phyloP scores from a whole-genome alignment of 2,113 vertebrate species.

The Gallinago jamesoni region DNA sequence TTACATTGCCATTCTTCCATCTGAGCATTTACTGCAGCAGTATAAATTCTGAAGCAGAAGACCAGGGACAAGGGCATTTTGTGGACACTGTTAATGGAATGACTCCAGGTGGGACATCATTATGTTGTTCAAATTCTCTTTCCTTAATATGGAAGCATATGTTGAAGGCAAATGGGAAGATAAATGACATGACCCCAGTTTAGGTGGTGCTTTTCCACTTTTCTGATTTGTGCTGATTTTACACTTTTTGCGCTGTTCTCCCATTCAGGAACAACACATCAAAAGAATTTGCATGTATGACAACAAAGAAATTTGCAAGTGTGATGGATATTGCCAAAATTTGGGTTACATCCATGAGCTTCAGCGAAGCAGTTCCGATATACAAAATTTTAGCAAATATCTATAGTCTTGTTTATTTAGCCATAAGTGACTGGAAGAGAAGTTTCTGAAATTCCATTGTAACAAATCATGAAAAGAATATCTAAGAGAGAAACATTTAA shows the following conservation, averaged over 20 bases:
- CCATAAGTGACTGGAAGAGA: background rate
- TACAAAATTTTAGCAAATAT: background rate
- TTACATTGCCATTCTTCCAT: constrained; percentile 1
- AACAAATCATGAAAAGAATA: background rate
- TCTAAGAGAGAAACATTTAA: background rate
- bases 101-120: background rate
- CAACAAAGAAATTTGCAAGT: background rate
- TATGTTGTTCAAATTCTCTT: background rate
- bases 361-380: background rate
- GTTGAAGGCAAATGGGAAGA: background rate
- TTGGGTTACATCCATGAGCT: background rate
- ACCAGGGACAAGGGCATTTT: background rate
- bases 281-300: background rate
- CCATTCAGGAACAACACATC: background rate
- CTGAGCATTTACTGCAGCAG: background rate
- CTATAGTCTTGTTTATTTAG: background rate
- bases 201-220: background rate
- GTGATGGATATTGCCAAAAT: background rate
- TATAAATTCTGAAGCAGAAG: constrained; percentile 52
- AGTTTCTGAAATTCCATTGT: background rate
- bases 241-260: background rate
- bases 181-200: background rate
- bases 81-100: background rate
- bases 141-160: background rate
- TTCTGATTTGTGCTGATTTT: background rate